Evolutionary conservation across 2,888 invertebrate species (phyloP).

Genomic region (Noctua janthe): DNA sequence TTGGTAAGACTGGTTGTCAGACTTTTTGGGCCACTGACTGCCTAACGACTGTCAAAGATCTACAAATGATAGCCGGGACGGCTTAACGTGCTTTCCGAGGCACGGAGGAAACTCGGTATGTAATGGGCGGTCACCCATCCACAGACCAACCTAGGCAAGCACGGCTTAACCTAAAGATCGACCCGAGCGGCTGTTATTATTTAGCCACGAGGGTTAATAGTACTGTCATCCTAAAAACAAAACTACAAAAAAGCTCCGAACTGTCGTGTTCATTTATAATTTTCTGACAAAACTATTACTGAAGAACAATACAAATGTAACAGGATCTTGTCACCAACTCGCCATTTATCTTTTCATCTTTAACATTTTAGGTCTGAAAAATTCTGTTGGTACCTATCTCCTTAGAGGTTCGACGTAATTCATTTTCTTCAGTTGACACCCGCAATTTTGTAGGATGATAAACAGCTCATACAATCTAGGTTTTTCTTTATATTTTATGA

Average conservation of each 20-base stretch:
- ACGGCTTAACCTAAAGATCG: too few species aligned
- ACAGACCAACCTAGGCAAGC: too few species aligned
- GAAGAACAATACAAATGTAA: conserved; percentile 21
- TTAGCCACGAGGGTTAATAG: neutral
- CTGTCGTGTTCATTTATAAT: conserved; percentile 6
- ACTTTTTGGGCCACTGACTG: too few species aligned
- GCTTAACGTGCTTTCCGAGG: too few species aligned
- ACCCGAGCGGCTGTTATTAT: too few species aligned
- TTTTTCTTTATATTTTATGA: conserved; percentile 44
- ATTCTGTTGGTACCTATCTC: conserved; percentile 5
- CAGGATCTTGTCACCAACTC: conserved; percentile 28
- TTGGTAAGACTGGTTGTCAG: too few species aligned
- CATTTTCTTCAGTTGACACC: conserved; percentile 55
- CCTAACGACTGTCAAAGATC: too few species aligned
- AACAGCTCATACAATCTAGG: conserved; percentile 50
- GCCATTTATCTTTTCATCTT: conserved; percentile 12
- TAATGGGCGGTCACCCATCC: too few species aligned
- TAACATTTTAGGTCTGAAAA: conserved; percentile 12
- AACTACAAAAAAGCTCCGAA: neutral
- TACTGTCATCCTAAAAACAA: neutral
- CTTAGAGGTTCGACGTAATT: conserved; percentile 49
- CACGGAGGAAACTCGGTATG: too few species aligned
- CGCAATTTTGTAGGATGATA: conserved; percentile 59
- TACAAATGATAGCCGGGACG: too few species aligned
- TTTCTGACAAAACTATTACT: conserved; percentile 29